Evolutionary conservation across 2,888 invertebrate genomes (phyloP).

Genomic region (Drosophila pegasa): DNA sequence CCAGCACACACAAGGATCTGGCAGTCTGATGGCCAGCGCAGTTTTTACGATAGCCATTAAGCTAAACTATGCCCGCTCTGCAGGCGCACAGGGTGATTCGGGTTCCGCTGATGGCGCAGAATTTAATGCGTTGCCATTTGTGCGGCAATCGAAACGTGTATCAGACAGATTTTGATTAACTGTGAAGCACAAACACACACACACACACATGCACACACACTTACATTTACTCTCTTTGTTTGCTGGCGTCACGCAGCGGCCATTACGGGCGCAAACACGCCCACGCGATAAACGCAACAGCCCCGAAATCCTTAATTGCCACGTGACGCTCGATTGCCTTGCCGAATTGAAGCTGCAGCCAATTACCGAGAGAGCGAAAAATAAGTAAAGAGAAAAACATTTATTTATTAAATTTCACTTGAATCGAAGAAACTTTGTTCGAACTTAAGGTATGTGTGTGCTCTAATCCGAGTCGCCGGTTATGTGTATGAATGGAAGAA

Average conservation of each 20-base stretch:
- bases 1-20: conserved; percentile 28
- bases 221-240: neutral
- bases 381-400: neutral
- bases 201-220: neutral
- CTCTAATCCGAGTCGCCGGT: conserved; percentile 43
- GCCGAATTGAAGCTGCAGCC: conserved; percentile 3
- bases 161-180: conserved; percentile 55
- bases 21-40: conserved; percentile 45
- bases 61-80: conserved; percentile 71
- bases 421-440: neutral
- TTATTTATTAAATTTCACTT: conserved; percentile 23
- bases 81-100: conserved; percentile 18
- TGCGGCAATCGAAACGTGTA: conserved; percentile 43
- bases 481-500: conserved; percentile 21
- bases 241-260: conserved; percentile 56
- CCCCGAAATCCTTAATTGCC: conserved; percentile 41
- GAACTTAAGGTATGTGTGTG: conserved; percentile 1
- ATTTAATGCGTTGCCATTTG: conserved; percentile 69
- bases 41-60: conserved; percentile 75
- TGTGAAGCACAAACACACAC: conserved; percentile 3
- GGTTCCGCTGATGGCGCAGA: conserved; percentile 59
- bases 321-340: conserved; percentile 17
- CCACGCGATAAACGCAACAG: conserved; percentile 42
- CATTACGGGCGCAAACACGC: conserved; percentile 64
- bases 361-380: neutral